Conservation (phyloP, 2,113 vertebrate genomes). For the Vireo altiloquus region DNA sequence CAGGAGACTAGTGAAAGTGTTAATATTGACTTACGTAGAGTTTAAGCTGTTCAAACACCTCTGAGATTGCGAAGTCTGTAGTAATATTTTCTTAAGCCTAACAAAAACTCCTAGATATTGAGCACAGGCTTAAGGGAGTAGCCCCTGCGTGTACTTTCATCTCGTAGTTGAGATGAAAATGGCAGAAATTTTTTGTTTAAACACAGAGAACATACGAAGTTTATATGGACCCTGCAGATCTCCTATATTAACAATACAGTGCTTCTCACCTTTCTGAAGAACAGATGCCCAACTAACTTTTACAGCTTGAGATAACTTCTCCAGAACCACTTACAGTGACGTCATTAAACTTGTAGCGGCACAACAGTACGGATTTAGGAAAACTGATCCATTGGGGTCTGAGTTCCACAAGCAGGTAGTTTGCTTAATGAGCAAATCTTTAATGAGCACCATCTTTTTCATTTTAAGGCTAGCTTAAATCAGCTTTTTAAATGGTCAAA, state of each 20-base stretch:
- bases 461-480: neutral
- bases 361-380: neutral
- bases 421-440: neutral
- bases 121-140: neutral
- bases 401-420: neutral
- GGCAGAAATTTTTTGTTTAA: neutral
- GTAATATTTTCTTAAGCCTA: slow-evolving; percentile 40
- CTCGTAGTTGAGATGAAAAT: neutral
- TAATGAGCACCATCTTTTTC: neutral
- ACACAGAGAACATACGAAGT: neutral
- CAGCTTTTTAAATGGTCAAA: neutral
- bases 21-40: slow-evolving; percentile 16
- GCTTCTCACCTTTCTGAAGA: neutral
- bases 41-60: slow-evolving; percentile 16
- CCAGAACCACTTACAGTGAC: neutral
- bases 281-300: neutral
- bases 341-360: neutral
- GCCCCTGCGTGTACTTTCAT: neutral
- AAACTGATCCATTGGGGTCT: neutral
- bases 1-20: neutral
- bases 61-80: neutral
- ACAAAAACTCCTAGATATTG: neutral
- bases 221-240: neutral
- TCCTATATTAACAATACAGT: rapidly evolving
- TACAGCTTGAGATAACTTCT: neutral